Conservation (phyloP, 2,113 vertebrate genomes). For the Coptodon bakossiorum region DNA sequence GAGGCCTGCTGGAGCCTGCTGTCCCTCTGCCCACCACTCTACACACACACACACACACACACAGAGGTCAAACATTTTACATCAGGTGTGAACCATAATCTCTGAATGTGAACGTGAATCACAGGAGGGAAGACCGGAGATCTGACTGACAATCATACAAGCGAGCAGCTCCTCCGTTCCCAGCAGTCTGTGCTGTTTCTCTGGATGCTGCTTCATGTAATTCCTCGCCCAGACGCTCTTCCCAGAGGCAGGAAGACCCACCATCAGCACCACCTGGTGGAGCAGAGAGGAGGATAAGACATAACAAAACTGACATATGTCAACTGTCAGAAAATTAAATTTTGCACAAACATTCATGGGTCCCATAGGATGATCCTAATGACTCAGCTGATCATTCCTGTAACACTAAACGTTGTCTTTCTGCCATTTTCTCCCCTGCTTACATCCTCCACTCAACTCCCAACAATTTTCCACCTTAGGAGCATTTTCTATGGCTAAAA, state of each 20-base stretch:
- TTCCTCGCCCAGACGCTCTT: constrained; percentile 82
- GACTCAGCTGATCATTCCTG: not conserved
- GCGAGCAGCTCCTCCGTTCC: constrained; percentile 77
- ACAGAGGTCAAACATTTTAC: rapidly evolving
- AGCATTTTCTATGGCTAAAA: not conserved
- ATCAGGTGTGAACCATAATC: not conserved
- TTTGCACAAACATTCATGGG: not conserved
- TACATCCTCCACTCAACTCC: not conserved
- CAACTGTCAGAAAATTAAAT: rapidly evolving
- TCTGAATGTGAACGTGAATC: not conserved
- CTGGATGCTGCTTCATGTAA: constrained; percentile 73
- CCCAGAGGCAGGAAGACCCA: constrained; percentile 84
- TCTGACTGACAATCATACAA: constrained; percentile 77
- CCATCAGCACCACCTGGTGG: constrained; percentile 81
- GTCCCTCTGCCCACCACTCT: constrained; percentile 67
- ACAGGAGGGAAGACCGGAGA: not conserved
- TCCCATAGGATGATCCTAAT: not conserved
- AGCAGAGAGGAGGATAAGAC: not conserved
- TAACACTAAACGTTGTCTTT: not conserved
- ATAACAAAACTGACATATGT: not conserved
- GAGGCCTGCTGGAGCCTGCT: constrained; percentile 79
- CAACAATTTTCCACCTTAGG: not conserved
- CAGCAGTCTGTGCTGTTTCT: constrained; percentile 78
- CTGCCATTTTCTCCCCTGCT: not conserved
- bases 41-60: not conserved